Percentiles rank a stretch among this genome's conserved stretches.
phyloP scores from a whole-genome alignment of 1,140 invertebrate genomes.

The Leptinotarsa defecta region DNA sequence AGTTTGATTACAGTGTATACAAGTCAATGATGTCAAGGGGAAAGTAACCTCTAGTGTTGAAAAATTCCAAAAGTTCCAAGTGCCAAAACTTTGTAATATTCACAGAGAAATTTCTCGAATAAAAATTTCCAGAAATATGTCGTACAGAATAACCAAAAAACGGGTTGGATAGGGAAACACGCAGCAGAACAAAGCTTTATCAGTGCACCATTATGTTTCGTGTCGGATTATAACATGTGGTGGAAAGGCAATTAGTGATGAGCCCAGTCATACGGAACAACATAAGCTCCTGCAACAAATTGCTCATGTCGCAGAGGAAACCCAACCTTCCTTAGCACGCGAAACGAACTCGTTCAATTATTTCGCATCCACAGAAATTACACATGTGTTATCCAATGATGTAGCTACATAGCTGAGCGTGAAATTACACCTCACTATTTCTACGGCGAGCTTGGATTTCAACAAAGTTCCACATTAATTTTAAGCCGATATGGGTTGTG shows the following conservation, averaged over 20 bases:
- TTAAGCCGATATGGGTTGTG: background rate
- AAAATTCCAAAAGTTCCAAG: no score
- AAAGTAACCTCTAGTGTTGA: no score
- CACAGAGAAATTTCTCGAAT: no score
- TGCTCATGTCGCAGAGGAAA: constrained; percentile 15
- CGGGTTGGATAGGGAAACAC: constrained; percentile 16
- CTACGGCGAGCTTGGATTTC: constrained; percentile 14
- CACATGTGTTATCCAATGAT: constrained; percentile 23
- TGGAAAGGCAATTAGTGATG: constrained; percentile 53
- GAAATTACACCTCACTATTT: constrained; percentile 24
- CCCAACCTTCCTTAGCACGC: constrained; percentile 1
- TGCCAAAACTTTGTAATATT: no score
- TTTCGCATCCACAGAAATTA: constrained; percentile 23
- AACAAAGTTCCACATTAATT: constrained; percentile 4
- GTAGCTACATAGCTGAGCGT: constrained; percentile 16
- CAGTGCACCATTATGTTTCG: constrained; percentile 53
- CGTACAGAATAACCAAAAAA: no score
- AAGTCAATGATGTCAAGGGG: no score
- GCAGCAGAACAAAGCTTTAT: constrained; percentile 51
- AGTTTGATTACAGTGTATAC: no score
- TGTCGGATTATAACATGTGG: constrained; percentile 54
- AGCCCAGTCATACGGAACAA: constrained; percentile 47
- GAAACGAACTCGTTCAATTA: constrained; percentile 18
- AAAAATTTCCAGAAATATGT: no score
- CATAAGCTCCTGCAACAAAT: constrained; percentile 36